These are phyloP conservation scores for Amblyjoppa fuscipennis DNA, from an alignment of 2,888 invertebrate species.

Conservation along the genomic window DNA sequence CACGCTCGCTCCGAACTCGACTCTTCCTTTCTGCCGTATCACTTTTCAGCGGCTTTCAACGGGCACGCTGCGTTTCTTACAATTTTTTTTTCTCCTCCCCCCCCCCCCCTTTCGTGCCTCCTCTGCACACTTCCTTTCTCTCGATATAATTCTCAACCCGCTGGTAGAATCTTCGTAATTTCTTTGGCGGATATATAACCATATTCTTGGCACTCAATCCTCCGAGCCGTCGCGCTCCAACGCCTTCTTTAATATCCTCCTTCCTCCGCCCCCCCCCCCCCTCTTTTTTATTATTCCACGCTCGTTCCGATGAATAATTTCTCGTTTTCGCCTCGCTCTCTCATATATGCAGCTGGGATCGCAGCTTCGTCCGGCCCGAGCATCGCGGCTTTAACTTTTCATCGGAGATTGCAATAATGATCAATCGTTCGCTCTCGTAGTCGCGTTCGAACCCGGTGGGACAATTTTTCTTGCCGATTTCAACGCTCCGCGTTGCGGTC, in stretches of 20 bases:
- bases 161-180: conserved; percentile 47
- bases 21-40: conserved; percentile 39
- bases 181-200: conserved; percentile 9
- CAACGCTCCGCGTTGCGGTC: background rate
- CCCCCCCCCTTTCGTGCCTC: background rate
- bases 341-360: conserved; percentile 12
- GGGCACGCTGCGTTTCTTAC: conserved; percentile 11
- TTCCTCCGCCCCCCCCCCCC: conserved; percentile 6
- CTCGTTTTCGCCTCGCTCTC: conserved; percentile 53
- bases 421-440: conserved; percentile 36
- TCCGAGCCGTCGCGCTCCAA: conserved; percentile 21
- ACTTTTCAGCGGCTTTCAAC: conserved; percentile 59
- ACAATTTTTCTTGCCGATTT: conserved; percentile 21
- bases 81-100: background rate
- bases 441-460: conserved; percentile 11
- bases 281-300: conserved; percentile 61
- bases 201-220: background rate
- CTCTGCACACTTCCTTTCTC: conserved; percentile 20
- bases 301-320: conserved; percentile 61
- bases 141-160: conserved; percentile 50
- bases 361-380: background rate
- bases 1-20: background rate
- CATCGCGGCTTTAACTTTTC: conserved; percentile 16
- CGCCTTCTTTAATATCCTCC: conserved; percentile 55
- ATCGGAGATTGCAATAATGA: conserved; percentile 59